phyloP scores from a whole-genome alignment of 2,797 vertebrate species.

The Scyliorhinus canicula region DNA sequence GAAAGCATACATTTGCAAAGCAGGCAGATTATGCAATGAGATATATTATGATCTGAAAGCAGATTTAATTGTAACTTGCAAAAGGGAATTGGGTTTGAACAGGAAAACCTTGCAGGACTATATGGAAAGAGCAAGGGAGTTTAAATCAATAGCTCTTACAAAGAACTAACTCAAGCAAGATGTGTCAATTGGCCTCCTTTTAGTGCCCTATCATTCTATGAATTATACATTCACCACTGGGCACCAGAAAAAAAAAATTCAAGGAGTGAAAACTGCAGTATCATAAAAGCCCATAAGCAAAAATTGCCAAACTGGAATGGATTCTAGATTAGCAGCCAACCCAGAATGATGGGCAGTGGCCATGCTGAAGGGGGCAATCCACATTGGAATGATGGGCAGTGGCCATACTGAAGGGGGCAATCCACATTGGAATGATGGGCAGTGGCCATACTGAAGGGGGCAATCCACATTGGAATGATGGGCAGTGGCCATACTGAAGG shows the following conservation, averaged over 20 bases:
- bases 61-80: background rate
- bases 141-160: background rate
- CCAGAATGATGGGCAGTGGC: background rate
- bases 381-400: no score
- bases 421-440: no score
- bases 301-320: background rate
- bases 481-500: background rate
- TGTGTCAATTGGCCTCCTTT: background rate
- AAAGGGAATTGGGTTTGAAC: background rate
- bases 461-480: no score
- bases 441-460: no score
- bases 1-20: background rate
- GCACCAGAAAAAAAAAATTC: background rate
- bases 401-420: no score
- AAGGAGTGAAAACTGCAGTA: background rate
- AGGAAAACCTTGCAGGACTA: background rate
- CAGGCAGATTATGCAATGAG: background rate
- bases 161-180: background rate
- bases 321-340: background rate
- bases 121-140: background rate
- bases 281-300: background rate
- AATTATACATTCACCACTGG: background rate
- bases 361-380: no score
- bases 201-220: background rate
- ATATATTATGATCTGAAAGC: background rate